Percentiles rank a stretch among this genome's conserved stretches.
These are phyloP conservation scores for Hypolimnas misippus DNA, from an alignment of 2,888 invertebrate genomes.

Conservation along the genomic window DNA sequence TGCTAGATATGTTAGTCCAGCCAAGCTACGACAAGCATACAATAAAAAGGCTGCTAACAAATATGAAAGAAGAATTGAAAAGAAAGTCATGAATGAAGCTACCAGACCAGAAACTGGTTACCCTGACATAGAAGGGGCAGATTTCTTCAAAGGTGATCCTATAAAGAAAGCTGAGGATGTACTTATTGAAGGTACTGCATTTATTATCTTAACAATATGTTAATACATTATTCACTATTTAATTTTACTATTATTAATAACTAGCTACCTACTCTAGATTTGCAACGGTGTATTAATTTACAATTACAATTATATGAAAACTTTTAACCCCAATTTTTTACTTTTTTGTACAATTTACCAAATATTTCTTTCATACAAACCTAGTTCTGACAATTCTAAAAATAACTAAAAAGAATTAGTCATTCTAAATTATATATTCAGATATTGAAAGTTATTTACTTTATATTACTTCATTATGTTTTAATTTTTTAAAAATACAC, in stretches of 20 bases:
- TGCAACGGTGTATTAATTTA: no score
- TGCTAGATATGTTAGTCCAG: slow-evolving; percentile 94
- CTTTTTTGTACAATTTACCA: no score
- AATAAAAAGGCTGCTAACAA: slow-evolving; percentile 88
- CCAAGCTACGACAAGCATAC: slow-evolving; percentile 90
- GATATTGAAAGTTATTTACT: no score
- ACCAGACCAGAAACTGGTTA: slow-evolving; percentile 90
- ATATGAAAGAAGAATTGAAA: slow-evolving; percentile 91
- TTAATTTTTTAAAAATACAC: no score
- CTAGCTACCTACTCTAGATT: neutral
- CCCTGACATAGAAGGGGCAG: slow-evolving; percentile 88
- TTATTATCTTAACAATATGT: neutral
- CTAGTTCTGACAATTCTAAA: no score
- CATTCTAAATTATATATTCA: no score
- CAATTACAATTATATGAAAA: no score
- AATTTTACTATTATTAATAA: neutral
- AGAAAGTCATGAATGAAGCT: slow-evolving; percentile 90
- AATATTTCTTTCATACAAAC: no score
- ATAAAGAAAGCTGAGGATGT: slow-evolving; percentile 79
- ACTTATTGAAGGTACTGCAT: slow-evolving; percentile 65
- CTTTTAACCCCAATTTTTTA: no score
- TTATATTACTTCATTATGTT: no score
- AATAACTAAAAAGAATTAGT: no score
- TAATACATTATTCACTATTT: no score
- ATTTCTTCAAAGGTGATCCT: slow-evolving; percentile 88